A percentile compares a stretch with the other conserved stretches of the same genome.
Conservation (phyloP, 1,140 invertebrate genomes). For the Leptinotarsa texana region DNA sequence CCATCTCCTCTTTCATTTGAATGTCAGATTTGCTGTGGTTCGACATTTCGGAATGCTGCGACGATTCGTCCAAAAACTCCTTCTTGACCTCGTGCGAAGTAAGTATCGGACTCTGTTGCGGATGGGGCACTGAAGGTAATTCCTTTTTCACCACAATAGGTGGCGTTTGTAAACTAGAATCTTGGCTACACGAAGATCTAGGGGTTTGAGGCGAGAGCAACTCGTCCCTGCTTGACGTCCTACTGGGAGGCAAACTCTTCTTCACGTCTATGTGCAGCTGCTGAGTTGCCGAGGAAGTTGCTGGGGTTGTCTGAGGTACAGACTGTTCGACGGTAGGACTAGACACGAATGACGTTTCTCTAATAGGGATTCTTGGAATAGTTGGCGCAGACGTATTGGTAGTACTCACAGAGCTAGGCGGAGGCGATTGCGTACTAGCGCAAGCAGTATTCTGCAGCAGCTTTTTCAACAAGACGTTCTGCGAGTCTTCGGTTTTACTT, state of each 20-base stretch:
- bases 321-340: constrained; percentile 49
- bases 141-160: constrained; percentile 51
- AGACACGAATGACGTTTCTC: constrained; percentile 63
- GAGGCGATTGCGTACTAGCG: constrained; percentile 59
- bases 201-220: constrained; percentile 54
- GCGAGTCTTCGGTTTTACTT: constrained; percentile 72
- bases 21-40: constrained; percentile 63
- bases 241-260: constrained; percentile 50
- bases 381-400: constrained; percentile 62
- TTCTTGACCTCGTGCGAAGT: constrained; percentile 63
- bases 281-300: constrained; percentile 36
- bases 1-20: constrained; percentile 63
- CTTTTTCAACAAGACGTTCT: constrained; percentile 89
- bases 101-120: constrained; percentile 48
- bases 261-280: constrained; percentile 54
- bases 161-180: constrained; percentile 53
- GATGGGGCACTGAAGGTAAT: constrained; percentile 18
- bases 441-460: constrained; percentile 83
- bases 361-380: constrained; percentile 57
- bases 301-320: constrained; percentile 25
- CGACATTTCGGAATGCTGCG: constrained; percentile 64
- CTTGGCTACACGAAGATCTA: constrained; percentile 51
- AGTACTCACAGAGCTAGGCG: constrained; percentile 55
- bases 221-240: constrained; percentile 53
- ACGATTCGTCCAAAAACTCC: constrained; percentile 64